Base-by-base conservation (phyloP, 2,113 vertebrate genomes). In the Vireo altiloquus region DNA sequence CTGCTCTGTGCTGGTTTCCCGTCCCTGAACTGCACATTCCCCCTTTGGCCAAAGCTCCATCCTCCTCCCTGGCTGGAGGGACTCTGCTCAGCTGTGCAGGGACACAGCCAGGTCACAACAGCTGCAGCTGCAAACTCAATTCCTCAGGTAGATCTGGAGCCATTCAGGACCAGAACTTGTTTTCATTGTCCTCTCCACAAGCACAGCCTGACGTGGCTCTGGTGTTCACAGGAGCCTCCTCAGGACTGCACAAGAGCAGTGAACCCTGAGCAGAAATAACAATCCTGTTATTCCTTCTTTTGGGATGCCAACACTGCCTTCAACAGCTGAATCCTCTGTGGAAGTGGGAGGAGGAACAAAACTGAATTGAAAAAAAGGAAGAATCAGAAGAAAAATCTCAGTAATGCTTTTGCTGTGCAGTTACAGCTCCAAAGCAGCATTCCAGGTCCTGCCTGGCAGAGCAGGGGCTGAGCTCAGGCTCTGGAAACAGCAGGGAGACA, bases 41-140 rank as follows among this genome's bases (percentile, higher is more conserved):
- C 57, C 44, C 52, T 16, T 11, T 19, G 46, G 46, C 22, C 30
- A 25, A 9, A 53, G 39, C 10, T 25, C 5, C 10, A 13, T 4
- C 10, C 15, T 2, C 28, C 2, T 7, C 8, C 49, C 59, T 53
- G 63, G 52, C 63, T 33, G 53, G 20, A 61, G 46, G 24, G 65
- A 18, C 23, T 4, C 18, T 3, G 11, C 10, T 4, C 66, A 18
- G 66, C 71, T 40, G 61, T 6, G 68, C 42, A 7, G 21, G 39
- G 52, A 17, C n/a, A n/a, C 33, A 6, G 76, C 37, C 33, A 21
- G 46, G 0, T 22, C 22, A 23, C 59, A 0, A 1, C 61, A 25
- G 4, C 6, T 46, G 42, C 65, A 52, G 50, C 50, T 78, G 15
- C 22, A 64, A 15, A 19, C 31, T 16, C 14, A 60, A 19, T 20